Percentiles rank a stretch among this genome's conserved stretches.
Conservation (phyloP, 2,113 vertebrate species). For the Gracilinanus agilis region DNA sequence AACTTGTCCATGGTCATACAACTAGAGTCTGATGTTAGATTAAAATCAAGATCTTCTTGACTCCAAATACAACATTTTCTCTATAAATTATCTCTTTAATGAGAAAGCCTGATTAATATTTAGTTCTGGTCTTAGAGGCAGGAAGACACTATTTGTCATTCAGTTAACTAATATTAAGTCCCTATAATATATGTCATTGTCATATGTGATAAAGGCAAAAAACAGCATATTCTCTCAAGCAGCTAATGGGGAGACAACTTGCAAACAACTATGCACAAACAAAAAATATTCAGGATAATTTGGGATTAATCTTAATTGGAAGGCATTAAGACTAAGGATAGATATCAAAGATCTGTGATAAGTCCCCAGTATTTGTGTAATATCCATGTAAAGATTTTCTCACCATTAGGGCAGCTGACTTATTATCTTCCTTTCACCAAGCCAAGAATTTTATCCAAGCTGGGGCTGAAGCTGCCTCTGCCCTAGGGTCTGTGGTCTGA, state of each 20-base stretch:
- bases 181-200: not conserved
- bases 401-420: no score
- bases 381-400: no score
- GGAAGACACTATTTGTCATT: not conserved
- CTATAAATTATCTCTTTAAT: not conserved
- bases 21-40: not conserved
- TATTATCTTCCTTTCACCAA: no score
- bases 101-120: not conserved
- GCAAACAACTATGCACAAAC: not conserved
- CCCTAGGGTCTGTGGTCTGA: no score
- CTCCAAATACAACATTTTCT: not conserved
- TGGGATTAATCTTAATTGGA: not conserved
- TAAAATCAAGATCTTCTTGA: not conserved
- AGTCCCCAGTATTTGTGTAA: constrained; percentile 47
- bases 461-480: no score
- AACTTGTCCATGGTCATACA: not conserved
- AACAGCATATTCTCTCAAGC: not conserved
- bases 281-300: not conserved
- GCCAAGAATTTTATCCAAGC: no score
- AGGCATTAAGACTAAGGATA: constrained; percentile 3
- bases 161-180: not conserved
- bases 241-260: not conserved
- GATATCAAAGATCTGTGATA: constrained; percentile 6
- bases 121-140: not conserved
- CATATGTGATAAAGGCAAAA: not conserved